phyloP scores from a whole-genome alignment of 2,797 vertebrate genomes.

The Tapera naevia region DNA sequence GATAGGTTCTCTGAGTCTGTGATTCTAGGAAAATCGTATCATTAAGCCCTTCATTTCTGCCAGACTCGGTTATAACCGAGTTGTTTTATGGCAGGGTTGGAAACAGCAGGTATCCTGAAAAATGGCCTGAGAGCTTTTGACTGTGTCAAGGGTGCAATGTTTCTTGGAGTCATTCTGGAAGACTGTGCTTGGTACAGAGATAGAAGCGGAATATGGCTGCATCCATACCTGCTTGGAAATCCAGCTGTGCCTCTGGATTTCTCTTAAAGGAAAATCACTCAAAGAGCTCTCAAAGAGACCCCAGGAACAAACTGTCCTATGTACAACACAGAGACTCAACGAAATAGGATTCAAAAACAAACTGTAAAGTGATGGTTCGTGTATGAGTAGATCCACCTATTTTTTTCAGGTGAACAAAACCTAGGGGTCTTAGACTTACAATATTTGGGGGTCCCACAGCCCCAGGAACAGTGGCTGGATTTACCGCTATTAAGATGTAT shows the following conservation, averaged over 20 bases:
- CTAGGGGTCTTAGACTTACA: neutral
- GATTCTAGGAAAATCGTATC: neutral
- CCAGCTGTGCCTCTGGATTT: neutral
- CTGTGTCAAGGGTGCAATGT: neutral
- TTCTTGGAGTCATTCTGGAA: neutral
- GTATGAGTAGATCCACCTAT: neutral
- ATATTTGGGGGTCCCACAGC: neutral
- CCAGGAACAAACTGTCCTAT: neutral
- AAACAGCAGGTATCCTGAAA: neutral
- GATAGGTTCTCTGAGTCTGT: neutral
- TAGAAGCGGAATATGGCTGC: rapidly evolving
- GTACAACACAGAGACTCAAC: neutral
- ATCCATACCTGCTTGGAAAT: neutral
- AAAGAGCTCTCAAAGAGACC: neutral
- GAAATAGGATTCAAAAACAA: neutral
- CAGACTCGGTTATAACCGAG: neutral
- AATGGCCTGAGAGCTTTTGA: neutral
- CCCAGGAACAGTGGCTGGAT: neutral
- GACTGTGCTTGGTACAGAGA: neutral
- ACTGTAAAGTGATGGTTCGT: neutral
- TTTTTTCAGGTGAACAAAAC: neutral
- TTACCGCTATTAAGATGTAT: neutral
- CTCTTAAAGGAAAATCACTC: neutral
- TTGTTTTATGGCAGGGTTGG: neutral
- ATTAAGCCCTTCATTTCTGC: neutral